Evolutionary conservation across 2,113 vertebrate species (phyloP).

Genomic region (Talpa occidentalis): DNA sequence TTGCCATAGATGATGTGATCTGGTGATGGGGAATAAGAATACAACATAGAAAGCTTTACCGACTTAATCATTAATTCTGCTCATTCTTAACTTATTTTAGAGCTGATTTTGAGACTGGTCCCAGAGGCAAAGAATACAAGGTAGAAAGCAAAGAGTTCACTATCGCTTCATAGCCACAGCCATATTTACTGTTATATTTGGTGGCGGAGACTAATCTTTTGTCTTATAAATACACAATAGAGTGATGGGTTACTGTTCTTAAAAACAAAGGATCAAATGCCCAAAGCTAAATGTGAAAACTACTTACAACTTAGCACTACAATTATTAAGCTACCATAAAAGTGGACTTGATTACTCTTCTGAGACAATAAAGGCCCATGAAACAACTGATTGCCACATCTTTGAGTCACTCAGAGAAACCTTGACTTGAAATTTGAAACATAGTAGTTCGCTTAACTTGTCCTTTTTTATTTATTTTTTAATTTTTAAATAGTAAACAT

Average conservation of each 20-base stretch:
- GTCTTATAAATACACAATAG: neutral
- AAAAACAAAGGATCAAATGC: neutral
- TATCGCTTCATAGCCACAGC: neutral
- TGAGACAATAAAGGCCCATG: neutral
- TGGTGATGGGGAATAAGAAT: neutral
- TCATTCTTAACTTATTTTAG: neutral
- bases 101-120: neutral
- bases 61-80: neutral
- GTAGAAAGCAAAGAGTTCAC: neutral
- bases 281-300: neutral
- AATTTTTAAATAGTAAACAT: neutral
- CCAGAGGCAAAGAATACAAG: neutral
- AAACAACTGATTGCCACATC: neutral
- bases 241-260: neutral
- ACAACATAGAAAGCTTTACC: neutral
- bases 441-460: neutral
- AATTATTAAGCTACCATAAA: neutral
- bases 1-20: neutral
- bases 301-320: neutral
- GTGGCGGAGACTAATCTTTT: neutral
- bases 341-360: neutral
- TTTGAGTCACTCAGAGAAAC: constrained; percentile 34
- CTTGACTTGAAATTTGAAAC: neutral
- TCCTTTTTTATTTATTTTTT: constrained; percentile 15
- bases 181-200: neutral